Percentiles rank a stretch among this genome's conserved stretches.
These are phyloP conservation scores for Aromia moschata DNA, from an alignment of 2,888 invertebrate species.

Conservation along the genomic window DNA sequence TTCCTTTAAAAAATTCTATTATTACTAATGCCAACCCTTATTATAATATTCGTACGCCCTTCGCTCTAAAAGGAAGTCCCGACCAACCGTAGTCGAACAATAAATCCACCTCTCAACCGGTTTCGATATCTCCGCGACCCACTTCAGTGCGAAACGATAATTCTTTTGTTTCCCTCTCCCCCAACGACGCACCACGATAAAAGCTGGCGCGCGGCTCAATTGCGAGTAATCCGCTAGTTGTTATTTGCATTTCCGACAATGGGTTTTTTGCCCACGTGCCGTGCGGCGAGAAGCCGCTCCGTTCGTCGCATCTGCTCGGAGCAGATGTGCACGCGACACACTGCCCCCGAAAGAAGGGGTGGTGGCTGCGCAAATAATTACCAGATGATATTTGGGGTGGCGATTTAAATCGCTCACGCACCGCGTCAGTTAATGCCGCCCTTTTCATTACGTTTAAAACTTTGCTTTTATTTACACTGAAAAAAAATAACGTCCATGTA, in stretches of 20 bases:
- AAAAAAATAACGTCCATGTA: no score
- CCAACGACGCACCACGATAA: constrained; percentile 4
- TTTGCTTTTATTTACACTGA: no score
- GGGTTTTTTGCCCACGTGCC: constrained; percentile 14
- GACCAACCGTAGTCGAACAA: no score
- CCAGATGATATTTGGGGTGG: no score
- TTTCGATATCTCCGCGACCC: not conserved
- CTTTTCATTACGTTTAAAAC: no score
- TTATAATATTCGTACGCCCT: no score
- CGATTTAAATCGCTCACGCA: no score
- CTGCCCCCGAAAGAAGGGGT: constrained; percentile 17
- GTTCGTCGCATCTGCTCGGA: constrained; percentile 32
- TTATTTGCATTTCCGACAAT: constrained; percentile 14
- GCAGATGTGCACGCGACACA: constrained; percentile 38
- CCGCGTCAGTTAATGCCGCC: no score
- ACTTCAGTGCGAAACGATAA: not conserved
- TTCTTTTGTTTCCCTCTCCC: constrained; percentile 6
- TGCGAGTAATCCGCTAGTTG: constrained; percentile 13
- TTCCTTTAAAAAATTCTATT: no score
- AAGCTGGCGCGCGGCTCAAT: constrained; percentile 5
- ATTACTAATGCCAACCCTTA: no score
- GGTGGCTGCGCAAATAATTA: constrained; percentile 14
- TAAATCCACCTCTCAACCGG: not conserved
- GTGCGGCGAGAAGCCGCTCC: constrained; percentile 3
- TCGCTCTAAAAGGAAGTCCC: no score